Base-by-base conservation (phyloP, 2,113 vertebrate species). In the Mionectes macconnelli region DNA sequence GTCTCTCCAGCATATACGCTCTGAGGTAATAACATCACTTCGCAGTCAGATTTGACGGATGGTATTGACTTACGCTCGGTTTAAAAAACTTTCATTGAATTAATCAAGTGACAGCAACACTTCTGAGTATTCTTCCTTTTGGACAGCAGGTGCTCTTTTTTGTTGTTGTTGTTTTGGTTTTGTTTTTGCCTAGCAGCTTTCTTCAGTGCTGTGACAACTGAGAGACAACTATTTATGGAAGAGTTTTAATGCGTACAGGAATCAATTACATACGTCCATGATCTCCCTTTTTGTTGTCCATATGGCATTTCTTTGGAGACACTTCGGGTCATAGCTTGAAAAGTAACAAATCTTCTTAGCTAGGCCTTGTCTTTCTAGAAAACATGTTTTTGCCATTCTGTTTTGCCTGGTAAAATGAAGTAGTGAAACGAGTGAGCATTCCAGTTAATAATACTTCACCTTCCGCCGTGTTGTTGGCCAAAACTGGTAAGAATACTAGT, bases 1-100 rank as follows among this genome's bases (percentile, higher is more conserved):
- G 98, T 98, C 98, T 99, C 95, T 98, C 99, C 84, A 99, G 98
- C 98, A 95, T 98, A 87, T 99, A 98, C 94, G 97, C 98, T 87
- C 98, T 98, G 97, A 99, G 99, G 99, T 99, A 99, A 99, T 97
- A 86, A 90, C 84, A 85, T 89, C 82, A 24, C 88, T 91, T 93
- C 12, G 1, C 93, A 91, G 96, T 91, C 96, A 95, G 80, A 95
- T 95, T 92, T 89, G 95, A 89, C 94, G 0, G 84, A 93, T 76
- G 93, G 27, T 92, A 53, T 55, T 93, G 92, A 50, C 63, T 96
- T 63, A 49, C 84, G 95, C 63, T 91, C 59, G 85, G 77, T 89
- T 85, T n/a, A n/a, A 59, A 79, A 94, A 92, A 18, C 9, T 86
- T 94, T 52, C 68, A 45, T 84, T 69, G 69, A 94, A 68, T 56